Base-by-base conservation (phyloP, 2,888 invertebrate species). In the Spilarctia lutea region DNA sequence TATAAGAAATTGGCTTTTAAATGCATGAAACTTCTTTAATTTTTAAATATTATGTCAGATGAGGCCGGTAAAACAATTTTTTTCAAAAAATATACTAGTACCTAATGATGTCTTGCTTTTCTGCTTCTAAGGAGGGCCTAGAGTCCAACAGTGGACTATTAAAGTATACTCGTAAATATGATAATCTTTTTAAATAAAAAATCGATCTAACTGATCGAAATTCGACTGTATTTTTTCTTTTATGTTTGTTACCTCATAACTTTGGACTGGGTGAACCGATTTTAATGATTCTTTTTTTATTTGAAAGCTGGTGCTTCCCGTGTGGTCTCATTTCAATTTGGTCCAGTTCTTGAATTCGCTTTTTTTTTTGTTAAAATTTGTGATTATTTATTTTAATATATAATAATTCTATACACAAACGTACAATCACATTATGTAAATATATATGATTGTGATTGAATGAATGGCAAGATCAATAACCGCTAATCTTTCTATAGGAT, bases 401-500 rank as follows among this genome's bases (percentile, higher is more conserved):
- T 30, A 60, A n/a, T n/a, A 6, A 63, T 63, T 27, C 18, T 13
- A 30, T 18, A 30, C 13, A 63, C 18, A 63, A 7, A 63, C 7
- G 18, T 18, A 30, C 18, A 2, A 6, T 30, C 16, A 18, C 30
- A 18, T 7, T 13, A 27, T 60, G 3, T 11, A 27, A 27, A 60
- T 13, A 27, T 24, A 11, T 27, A 60, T 30, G 27, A 60, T 16
- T 56, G 52, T 52, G 39, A 27, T 20, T 60, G 18, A 16, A 39
- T 60, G 56, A 39, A 70, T 35, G 42, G 70, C 63, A 56, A 18
- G 39, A 70, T 2, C 60, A 3, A 27, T 56, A 66, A 35, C 20
- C 30, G 30, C 30, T 66, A 24, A 24, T 60, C 65, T 70, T 68
- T 70, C 72, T n/a, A 39, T 74, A 67, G 83, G 79, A 86, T 71